Evolutionary conservation across 1,140 invertebrate genomes (phyloP).

Genomic region (Panonychus citri): DNA sequence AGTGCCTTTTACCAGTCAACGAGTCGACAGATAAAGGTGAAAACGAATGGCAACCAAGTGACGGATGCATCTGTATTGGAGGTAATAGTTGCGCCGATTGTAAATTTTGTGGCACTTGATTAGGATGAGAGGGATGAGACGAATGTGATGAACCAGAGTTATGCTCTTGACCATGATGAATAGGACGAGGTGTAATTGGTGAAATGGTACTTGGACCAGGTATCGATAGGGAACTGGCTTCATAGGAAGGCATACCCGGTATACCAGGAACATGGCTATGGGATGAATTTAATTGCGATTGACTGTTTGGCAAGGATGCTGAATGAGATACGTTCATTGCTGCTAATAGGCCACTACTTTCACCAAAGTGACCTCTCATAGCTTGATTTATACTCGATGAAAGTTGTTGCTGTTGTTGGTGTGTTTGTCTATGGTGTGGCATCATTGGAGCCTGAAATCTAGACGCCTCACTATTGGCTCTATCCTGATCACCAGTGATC

Average conservation of each 20-base stretch:
- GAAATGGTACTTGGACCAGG: not conserved
- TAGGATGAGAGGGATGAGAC: not conserved
- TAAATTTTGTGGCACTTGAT: not conserved
- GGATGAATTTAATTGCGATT: not conserved
- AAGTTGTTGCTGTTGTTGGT: conserved; percentile 14
- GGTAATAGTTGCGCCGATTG: not conserved
- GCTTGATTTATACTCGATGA: not conserved
- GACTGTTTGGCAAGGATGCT: not conserved
- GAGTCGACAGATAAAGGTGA: not conserved
- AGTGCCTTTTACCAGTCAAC: conserved; percentile 1
- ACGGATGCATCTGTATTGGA: not conserved
- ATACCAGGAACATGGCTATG: not conserved
- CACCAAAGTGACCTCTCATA: not conserved
- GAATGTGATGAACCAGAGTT: no score
- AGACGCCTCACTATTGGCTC: not conserved
- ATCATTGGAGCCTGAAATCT: not conserved
- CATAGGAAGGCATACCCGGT: not conserved
- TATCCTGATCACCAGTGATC: not conserved
- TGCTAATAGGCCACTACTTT: not conserved
- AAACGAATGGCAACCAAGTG: not conserved
- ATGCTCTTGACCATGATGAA: not conserved
- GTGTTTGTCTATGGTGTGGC: conserved; percentile 5
- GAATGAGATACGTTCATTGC: not conserved
- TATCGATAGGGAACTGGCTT: not conserved
- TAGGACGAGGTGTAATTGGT: not conserved